phyloP scores from a whole-genome alignment of 1,140 invertebrate genomes.

The Atta cephalotes region DNA sequence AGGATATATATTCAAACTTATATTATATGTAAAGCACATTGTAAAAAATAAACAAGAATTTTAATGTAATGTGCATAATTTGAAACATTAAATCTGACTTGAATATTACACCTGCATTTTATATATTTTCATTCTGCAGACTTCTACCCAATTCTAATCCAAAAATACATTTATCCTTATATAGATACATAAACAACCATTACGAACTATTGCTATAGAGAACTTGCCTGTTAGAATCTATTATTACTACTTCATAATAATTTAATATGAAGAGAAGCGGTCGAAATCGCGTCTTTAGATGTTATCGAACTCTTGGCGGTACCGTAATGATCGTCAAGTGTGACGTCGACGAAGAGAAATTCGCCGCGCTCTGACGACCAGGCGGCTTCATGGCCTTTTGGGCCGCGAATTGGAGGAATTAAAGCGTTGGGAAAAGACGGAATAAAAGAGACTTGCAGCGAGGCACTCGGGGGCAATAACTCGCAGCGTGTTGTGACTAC shows the following conservation, averaged over 20 bases:
- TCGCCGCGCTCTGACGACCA: slow-evolving; percentile 4
- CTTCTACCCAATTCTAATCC: neutral
- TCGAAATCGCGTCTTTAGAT: neutral
- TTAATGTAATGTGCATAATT: neutral
- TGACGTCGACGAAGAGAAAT: slow-evolving; percentile 49
- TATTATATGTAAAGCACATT: neutral
- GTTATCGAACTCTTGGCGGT: neutral
- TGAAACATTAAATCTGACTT: neutral
- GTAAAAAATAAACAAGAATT: slow-evolving; percentile 7
- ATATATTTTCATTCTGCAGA: neutral
- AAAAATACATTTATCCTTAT: neutral
- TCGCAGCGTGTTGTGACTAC: slow-evolving; percentile 81
- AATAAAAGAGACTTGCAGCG: slow-evolving; percentile 29
- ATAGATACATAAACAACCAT: neutral
- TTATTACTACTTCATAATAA: neutral
- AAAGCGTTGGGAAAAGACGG: slow-evolving; percentile 62
- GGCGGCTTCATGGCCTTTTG: slow-evolving; percentile 66
- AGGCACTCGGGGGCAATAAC: slow-evolving; percentile 79
- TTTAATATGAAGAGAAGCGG: neutral
- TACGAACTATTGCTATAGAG: neutral
- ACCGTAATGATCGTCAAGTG: neutral
- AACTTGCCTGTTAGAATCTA: neutral
- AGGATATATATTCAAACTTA: neutral
- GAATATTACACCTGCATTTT: neutral
- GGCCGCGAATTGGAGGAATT: slow-evolving; percentile 75